Conservation (phyloP, 30 jellyfish, hydroid and myxozoan genomes). For the Turritopsis rubra region DNA sequence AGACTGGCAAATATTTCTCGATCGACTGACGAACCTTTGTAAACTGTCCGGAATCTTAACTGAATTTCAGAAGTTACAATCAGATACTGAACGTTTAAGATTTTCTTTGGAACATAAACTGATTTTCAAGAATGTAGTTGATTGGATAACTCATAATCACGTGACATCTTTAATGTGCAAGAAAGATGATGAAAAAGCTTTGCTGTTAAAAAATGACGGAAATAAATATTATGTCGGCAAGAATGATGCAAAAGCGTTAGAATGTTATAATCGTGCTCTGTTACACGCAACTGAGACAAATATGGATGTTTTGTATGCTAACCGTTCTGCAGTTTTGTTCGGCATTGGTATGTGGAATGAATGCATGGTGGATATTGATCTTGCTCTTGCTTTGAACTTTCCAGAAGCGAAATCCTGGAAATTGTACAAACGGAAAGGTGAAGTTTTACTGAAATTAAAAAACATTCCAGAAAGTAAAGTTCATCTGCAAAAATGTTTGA, state of each 20-base stretch:
- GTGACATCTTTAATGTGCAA: not conserved
- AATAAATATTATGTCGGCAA: conserved; percentile 39
- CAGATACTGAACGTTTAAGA: conserved; percentile 11
- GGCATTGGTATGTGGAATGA: conserved; percentile 18
- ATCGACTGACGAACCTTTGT: not conserved
- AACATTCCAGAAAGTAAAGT: not conserved
- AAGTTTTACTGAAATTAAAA: not conserved
- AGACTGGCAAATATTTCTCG: conserved; percentile 30
- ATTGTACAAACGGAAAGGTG: conserved; percentile 35
- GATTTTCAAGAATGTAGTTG: not conserved
- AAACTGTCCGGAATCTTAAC: not conserved
- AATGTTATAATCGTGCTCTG: conserved; percentile 53
- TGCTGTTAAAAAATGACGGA: conserved; percentile 41
- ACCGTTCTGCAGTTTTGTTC: conserved; percentile 87
- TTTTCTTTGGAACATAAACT: conserved; percentile 1
- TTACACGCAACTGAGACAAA: conserved; percentile 14
- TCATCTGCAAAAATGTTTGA: not conserved
- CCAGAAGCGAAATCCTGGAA: conserved; percentile 34
- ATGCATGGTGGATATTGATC: conserved; percentile 64
- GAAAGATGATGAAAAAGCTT: conserved; percentile 32
- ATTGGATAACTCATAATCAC: conserved; percentile 10
- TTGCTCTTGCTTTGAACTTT: conserved; percentile 38
- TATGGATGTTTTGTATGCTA: conserved; percentile 51
- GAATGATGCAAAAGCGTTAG: conserved; percentile 44
- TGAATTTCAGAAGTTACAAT: not conserved